Percentiles rank a stretch among this genome's conserved stretches.
phyloP scores from a whole-genome alignment of 2,797 vertebrate species.

The Momotus momota region DNA sequence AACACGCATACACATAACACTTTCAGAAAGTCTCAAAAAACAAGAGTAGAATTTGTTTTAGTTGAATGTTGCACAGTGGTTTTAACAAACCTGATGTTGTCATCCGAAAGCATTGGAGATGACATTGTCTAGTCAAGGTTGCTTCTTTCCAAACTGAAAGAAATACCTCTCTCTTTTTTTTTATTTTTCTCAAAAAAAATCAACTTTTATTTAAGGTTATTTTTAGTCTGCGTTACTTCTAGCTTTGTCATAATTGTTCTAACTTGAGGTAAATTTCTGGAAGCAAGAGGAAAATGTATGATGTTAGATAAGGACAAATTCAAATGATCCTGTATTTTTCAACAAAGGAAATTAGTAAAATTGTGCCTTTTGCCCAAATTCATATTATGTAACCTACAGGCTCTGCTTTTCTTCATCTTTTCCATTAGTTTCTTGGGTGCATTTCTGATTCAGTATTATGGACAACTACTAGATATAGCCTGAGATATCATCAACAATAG shows the following conservation, averaged over 20 bases:
- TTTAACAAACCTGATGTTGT: background rate
- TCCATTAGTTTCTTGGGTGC: background rate
- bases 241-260: background rate
- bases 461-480: background rate
- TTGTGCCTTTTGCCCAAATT: background rate
- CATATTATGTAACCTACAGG: accelerated
- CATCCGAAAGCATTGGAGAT: background rate
- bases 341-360: background rate
- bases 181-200: background rate
- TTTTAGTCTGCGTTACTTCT: background rate
- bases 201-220: background rate
- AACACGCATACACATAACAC: background rate
- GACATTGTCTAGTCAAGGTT: background rate
- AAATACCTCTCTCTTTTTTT: background rate
- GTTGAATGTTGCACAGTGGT: background rate
- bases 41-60: background rate
- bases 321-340: background rate
- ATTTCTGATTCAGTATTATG: background rate
- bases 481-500: background rate
- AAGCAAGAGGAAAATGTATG: background rate
- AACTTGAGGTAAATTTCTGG: background rate
- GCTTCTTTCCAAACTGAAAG: background rate
- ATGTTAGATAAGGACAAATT: background rate
- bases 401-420: background rate
- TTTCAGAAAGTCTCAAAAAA: background rate